Conservation (phyloP, 2,888 invertebrate genomes). For the Amphiduros pacificus region DNA sequence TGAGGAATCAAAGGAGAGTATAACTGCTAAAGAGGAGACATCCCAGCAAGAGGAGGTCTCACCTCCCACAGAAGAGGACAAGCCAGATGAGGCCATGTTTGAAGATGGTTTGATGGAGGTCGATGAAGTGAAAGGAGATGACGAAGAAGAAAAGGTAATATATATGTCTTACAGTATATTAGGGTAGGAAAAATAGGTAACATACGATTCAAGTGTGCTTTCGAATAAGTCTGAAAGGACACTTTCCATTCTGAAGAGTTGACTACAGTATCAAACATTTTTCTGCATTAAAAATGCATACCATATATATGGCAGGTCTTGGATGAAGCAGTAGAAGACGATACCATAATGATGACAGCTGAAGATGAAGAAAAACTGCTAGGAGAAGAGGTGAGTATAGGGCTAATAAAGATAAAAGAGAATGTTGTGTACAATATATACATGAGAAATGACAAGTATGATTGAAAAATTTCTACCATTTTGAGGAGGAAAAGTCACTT, state of each 20-base stretch:
- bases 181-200: neutral
- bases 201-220: too few species aligned
- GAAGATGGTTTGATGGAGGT: neutral
- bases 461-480: neutral
- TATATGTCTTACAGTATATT: too few species aligned
- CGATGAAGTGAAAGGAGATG: neutral
- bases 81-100: neutral
- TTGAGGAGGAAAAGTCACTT: neutral
- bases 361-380: slow-evolving; percentile 19
- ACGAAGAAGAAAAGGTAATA: neutral
- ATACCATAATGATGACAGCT: slow-evolving; percentile 3
- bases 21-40: too few species aligned
- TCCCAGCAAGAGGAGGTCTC: too few species aligned
- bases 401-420: neutral
- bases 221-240: too few species aligned
- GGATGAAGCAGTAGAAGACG: slow-evolving; percentile 11
- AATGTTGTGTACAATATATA: neutral
- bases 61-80: neutral
- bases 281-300: neutral
- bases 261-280: neutral
- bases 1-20: too few species aligned
- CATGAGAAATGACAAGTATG: neutral
- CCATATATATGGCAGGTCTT: slow-evolving; percentile 3
- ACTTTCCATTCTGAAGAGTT: too few species aligned
- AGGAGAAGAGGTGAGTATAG: slow-evolving; percentile 10